phyloP scores from a whole-genome alignment of 1,140 invertebrate species.

The Drosophila insularis region DNA sequence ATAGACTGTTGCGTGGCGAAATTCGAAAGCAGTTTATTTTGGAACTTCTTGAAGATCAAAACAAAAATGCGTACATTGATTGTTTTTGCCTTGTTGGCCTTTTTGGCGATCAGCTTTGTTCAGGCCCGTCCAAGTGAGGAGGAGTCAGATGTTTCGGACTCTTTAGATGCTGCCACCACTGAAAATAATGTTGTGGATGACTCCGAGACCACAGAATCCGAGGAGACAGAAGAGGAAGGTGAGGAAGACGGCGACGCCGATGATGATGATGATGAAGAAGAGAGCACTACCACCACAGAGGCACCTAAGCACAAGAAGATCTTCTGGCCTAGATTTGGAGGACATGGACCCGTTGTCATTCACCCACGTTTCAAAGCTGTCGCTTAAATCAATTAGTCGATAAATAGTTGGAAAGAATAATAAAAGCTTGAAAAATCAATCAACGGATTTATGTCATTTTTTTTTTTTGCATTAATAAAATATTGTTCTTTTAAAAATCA shows the following conservation, averaged over 20 bases:
- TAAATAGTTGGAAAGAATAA: background rate
- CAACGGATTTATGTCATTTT: too few species aligned
- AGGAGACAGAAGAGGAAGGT: background rate
- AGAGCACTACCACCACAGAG: background rate
- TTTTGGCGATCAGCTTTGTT: background rate
- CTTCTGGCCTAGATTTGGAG: constrained; percentile 37
- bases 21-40: background rate
- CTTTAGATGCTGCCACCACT: background rate
- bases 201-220: background rate
- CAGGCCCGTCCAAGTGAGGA: background rate
- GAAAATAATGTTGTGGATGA: background rate
- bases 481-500: too few species aligned
- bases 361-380: background rate
- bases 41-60: background rate
- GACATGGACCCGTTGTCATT: constrained; percentile 30
- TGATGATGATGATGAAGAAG: background rate
- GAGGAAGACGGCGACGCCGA: constrained; percentile 11
- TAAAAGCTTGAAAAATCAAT: background rate
- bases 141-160: background rate
- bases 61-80: constrained; percentile 13
- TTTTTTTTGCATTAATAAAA: too few species aligned
- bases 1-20: background rate
- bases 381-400: background rate
- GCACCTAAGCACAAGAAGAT: background rate
- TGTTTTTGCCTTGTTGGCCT: constrained; percentile 9